Conservation (phyloP, 2,113 vertebrate species). For the Genyomyrus donnyi region DNA sequence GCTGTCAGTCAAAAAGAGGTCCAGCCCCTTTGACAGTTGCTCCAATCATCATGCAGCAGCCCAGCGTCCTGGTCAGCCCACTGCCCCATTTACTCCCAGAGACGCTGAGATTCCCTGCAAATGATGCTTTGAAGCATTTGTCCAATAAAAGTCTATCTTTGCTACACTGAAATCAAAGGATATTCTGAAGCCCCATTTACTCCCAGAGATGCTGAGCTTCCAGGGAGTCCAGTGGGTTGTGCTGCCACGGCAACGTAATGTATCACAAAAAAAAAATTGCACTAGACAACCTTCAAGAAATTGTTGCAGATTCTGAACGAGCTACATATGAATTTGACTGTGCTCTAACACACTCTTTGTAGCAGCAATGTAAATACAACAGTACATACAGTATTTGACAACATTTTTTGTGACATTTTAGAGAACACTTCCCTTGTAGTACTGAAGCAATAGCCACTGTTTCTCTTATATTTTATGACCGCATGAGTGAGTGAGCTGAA, state of each 20-base stretch:
- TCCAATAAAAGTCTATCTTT: neutral
- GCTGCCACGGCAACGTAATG: neutral
- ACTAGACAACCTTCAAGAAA: neutral
- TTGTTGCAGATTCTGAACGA: neutral
- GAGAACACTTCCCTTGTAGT: too few relatives aligned
- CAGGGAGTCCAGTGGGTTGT: neutral
- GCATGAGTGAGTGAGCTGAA: neutral
- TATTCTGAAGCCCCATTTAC: too few relatives aligned
- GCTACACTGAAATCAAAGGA: neutral
- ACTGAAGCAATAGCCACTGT: neutral
- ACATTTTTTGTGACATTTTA: too few relatives aligned
- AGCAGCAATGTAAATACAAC: neutral
- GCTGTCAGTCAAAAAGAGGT: neutral
- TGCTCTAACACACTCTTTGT: neutral
- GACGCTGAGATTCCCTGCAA: neutral
- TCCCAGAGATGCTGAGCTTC: too few relatives aligned
- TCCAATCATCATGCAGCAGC: neutral
- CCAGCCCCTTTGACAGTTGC: neutral
- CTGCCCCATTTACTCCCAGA: neutral
- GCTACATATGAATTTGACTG: neutral
- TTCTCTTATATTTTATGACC: neutral
- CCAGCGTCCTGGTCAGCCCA: neutral
- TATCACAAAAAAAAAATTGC: neutral
- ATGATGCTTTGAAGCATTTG: neutral
- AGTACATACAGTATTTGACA: too few relatives aligned